Evolutionary conservation across 2,113 vertebrate species (phyloP).

Genomic region (Silurus glanis): DNA sequence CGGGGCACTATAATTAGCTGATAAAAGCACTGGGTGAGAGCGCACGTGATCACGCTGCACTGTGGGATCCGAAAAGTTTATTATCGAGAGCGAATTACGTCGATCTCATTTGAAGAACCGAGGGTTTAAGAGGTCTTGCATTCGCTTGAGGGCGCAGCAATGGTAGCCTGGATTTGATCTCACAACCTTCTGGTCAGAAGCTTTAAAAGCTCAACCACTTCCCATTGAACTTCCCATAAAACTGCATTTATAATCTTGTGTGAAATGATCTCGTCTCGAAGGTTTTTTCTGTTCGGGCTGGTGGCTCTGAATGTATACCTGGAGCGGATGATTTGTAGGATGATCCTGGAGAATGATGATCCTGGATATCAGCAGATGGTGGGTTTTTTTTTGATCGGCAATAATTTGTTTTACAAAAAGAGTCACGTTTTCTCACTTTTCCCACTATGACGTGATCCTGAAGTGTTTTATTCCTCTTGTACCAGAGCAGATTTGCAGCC

Average conservation of each 20-base stretch:
- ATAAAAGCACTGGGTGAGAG: neutral
- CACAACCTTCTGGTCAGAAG: too few species aligned
- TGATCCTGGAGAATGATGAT: constrained; percentile 60
- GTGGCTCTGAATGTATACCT: constrained; percentile 75
- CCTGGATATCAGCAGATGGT: constrained; percentile 73
- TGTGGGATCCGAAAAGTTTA: neutral
- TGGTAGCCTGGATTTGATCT: too few species aligned
- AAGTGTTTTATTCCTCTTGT: neutral
- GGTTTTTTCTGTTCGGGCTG: constrained; percentile 67
- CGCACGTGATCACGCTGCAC: neutral
- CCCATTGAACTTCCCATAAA: too few species aligned
- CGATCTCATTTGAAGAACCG: too few species aligned
- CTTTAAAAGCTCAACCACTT: too few species aligned
- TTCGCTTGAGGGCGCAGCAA: too few species aligned
- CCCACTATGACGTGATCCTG: neutral
- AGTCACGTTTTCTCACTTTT: too few species aligned
- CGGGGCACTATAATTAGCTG: neutral
- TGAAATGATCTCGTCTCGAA: constrained; percentile 44
- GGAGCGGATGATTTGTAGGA: constrained; percentile 71
- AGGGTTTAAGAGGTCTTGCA: too few species aligned
- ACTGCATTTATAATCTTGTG: neutral
- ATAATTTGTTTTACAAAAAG: neutral
- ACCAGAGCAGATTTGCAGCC: neutral
- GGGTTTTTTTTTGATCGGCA: constrained; percentile 14
- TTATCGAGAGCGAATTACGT: too few species aligned